Percentiles rank a stretch among this genome's conserved stretches.
These are phyloP conservation scores for Harmothoe impar DNA, from an alignment of 2,888 invertebrate species.

Conservation along the genomic window DNA sequence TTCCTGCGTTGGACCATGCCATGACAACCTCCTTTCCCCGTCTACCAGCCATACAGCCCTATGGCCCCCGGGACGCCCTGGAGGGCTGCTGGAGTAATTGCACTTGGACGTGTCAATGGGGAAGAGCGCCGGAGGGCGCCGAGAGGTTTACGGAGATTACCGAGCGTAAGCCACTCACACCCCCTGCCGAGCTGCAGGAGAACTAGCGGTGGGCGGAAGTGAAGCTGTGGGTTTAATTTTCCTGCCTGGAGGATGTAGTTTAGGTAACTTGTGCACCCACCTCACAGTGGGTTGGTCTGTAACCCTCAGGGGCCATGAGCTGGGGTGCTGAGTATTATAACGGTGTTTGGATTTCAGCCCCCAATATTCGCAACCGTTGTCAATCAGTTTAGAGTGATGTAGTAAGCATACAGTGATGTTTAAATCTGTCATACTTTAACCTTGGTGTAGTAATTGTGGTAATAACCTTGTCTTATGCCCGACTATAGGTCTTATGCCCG, in stretches of 20 bases:
- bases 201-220: background rate
- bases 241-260: background rate
- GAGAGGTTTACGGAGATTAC: constrained; percentile 52
- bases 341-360: too few relatives aligned
- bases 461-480: too few relatives aligned
- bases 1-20: too few relatives aligned
- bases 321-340: background rate
- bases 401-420: too few relatives aligned
- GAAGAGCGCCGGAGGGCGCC: background rate
- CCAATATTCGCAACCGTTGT: too few relatives aligned
- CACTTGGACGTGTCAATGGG: constrained; percentile 34
- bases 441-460: too few relatives aligned
- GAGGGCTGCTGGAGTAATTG: background rate
- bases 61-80: too few relatives aligned
- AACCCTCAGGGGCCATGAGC: background rate
- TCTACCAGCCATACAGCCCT: too few relatives aligned
- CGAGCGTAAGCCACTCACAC: constrained; percentile 10
- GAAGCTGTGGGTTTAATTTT: background rate
- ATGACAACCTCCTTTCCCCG: too few relatives aligned
- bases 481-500: too few relatives aligned
- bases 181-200: background rate
- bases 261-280: background rate
- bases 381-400: background rate
- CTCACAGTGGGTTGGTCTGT: background rate
- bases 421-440: too few relatives aligned